Evolutionary conservation across 2,797 vertebrate genomes (phyloP), one percentile per base, ranked within the genome.

Genomic region (Spea hammondii): DNA sequence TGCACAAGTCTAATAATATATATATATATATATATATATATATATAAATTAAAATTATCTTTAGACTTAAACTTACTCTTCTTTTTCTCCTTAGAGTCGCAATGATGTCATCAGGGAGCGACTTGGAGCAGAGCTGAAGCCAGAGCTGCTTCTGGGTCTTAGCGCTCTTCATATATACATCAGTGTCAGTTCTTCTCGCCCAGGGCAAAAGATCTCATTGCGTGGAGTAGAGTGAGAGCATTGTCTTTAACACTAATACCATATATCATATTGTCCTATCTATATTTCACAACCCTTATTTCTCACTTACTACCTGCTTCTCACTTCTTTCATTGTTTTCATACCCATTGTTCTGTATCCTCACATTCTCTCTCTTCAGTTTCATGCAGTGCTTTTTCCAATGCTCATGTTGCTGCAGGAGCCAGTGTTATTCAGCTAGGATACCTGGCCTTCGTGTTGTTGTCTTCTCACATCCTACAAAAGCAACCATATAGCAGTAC

Each of bases 41-140:
- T 57, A 10, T 57, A 57, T 4, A 57, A 32, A 57, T 57, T 45
- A 48, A 8, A 13, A 49, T 78, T 55, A 45, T 7, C 49, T 53
- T 57, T 3, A 47, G 45, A 32, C 32, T 32, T 32, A 32, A 32
- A 32, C 32, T 32, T 32, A 32, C 32, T 67, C 7, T 54, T 83
- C 62, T 48, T 73, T 75, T 53, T 80, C 75, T 62, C 12, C 6
- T 78, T 91, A 99, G 98, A 98, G 95, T 89, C 97, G 98, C 80
- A 99, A 99, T 4, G 98, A 99, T 54, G 97, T 99, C 85, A 99
- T 99, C 89, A 94, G 97, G 83, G 98, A 99, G 83, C 96, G 97
- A 67, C 97, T 95, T 73, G 93, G 95, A 85, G 92, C 94, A 83
- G 97, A 99, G 84, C 95, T 96, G 91, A 97, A 96, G 86, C 95